These are phyloP conservation scores for Galbula dea DNA, from an alignment of 2,113 vertebrate genomes.

Conservation along the genomic window DNA sequence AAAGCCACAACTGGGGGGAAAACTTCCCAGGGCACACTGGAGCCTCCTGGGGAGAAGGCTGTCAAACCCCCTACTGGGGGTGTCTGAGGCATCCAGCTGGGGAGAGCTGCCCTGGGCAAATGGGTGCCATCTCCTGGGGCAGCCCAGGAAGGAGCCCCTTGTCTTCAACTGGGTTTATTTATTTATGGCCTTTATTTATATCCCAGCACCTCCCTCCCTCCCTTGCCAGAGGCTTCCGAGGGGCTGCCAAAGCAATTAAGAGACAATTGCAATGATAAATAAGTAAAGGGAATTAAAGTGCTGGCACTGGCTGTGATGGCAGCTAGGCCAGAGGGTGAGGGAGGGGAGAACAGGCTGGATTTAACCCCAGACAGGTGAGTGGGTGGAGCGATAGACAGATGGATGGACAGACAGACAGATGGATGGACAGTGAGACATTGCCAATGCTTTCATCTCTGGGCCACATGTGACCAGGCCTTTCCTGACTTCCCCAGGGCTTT, in stretches of 20 bases:
- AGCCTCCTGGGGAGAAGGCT: neutral
- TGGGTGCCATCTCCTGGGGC: neutral
- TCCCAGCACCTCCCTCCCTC: neutral
- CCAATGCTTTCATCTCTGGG: neutral
- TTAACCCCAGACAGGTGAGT: neutral
- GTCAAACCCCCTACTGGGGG: neutral
- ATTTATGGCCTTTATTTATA: neutral
- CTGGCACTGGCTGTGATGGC: neutral
- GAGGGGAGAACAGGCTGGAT: neutral
- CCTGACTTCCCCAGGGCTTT: neutral
- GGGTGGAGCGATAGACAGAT: neutral
- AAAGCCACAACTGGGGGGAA: neutral
- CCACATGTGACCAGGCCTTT: rapidly evolving
- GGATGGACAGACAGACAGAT: neutral
- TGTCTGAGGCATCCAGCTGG: neutral
- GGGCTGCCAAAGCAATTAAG: conserved; percentile 45
- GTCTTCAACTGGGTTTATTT: neutral
- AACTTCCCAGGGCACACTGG: neutral
- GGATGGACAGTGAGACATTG: neutral
- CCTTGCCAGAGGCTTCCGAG: neutral
- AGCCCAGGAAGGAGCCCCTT: neutral
- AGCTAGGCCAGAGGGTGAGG: neutral
- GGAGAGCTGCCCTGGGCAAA: rapidly evolving
- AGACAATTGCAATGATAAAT: conserved; percentile 41
- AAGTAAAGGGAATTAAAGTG: conserved; percentile 32